phyloP scores from a whole-genome alignment of 2,797 vertebrate species.

The Muraenolepis orangiensis region DNA sequence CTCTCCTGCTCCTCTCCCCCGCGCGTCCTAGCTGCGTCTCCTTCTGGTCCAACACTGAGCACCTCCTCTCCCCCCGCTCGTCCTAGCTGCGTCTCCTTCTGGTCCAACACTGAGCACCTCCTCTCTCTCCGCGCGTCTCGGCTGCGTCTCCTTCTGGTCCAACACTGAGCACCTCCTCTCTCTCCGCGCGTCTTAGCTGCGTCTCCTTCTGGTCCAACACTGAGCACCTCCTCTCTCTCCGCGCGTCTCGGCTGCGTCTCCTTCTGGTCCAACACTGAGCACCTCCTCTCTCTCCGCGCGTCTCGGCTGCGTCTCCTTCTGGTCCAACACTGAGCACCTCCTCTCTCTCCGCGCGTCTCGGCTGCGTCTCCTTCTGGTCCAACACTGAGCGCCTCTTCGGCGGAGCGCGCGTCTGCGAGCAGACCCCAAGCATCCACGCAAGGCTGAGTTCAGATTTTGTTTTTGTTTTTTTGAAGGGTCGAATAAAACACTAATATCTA shows the following conservation, averaged over 20 bases:
- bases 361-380: conserved; percentile 15
- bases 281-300: no score
- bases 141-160: conserved; percentile 16
- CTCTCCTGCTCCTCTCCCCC: no score
- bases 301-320: no score
- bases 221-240: not conserved
- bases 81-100: conserved; percentile 12
- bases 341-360: not conserved
- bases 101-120: conserved; percentile 2
- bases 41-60: no score
- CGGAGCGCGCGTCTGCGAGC: conserved; percentile 24
- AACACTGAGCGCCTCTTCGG: not conserved
- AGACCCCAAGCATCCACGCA: not conserved
- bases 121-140: not conserved
- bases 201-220: no score
- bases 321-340: no score
- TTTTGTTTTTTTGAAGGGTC: not conserved
- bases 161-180: no score
- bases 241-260: conserved; percentile 13
- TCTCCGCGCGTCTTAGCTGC: no score
- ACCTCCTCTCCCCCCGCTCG: not conserved
- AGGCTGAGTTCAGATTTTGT: not conserved
- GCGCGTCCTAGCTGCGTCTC: no score
- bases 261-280: no score
- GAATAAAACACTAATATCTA: no score